Evolutionary conservation across 2,113 vertebrate species (phyloP).

Genomic region (Colinus virginianus): DNA sequence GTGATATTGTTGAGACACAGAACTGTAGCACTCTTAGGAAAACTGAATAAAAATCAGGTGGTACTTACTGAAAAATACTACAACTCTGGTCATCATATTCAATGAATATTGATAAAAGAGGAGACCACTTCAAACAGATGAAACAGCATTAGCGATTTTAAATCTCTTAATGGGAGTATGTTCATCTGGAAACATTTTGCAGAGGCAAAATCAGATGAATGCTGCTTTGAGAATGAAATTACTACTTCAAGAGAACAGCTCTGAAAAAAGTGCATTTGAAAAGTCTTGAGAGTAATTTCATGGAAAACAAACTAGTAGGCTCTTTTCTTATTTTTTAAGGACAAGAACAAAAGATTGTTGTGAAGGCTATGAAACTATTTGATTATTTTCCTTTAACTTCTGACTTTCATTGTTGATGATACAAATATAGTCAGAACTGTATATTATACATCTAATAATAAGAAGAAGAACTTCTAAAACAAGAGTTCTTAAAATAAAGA

Average conservation of each 20-base stretch:
- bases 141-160: conserved; percentile 71
- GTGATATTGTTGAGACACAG: neutral
- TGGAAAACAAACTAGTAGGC: conserved; percentile 36
- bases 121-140: conserved; percentile 65
- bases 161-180: conserved; percentile 61
- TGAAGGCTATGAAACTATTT: neutral
- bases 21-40: conserved; percentile 16
- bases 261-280: conserved; percentile 64
- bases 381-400: neutral
- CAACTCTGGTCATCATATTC: neutral
- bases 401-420: neutral
- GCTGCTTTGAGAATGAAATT: conserved; percentile 71
- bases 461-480: neutral
- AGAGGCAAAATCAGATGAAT: conserved; percentile 70
- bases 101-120: conserved; percentile 30
- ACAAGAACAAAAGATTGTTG: neutral
- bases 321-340: neutral
- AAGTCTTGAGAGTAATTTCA: conserved; percentile 61
- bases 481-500: neutral
- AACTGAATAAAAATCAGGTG: conserved; percentile 39
- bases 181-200: conserved; percentile 54
- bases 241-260: conserved; percentile 55
- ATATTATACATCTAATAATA: neutral
- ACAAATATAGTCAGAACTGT: neutral
- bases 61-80: conserved; percentile 18